These are phyloP conservation scores for Oligia strigilis DNA, from an alignment of 2,888 invertebrate genomes.

Conservation along the genomic window DNA sequence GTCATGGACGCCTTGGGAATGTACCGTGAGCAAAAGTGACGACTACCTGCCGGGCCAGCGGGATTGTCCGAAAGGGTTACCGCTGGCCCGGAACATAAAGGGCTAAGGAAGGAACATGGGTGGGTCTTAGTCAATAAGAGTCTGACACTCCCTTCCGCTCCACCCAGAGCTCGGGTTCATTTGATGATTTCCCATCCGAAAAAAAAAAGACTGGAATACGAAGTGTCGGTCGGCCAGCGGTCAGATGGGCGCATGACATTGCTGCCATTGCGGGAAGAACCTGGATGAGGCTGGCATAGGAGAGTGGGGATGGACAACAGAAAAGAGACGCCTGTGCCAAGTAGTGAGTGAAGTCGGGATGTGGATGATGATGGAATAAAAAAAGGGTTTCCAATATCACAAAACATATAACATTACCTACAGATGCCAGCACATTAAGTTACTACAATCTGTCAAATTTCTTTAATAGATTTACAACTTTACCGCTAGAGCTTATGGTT, in stretches of 20 bases:
- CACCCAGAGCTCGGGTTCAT: no score
- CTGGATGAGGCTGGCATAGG: not conserved
- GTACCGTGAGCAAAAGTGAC: constrained; percentile 39
- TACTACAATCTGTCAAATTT: no score
- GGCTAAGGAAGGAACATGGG: no score
- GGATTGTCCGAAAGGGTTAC: no score
- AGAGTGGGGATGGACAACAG: not conserved
- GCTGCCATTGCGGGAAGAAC: not conserved
- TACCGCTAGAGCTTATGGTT: no score
- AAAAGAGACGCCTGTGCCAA: not conserved
- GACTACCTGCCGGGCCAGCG: no score
- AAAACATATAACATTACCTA: not conserved
- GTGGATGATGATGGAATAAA: not conserved
- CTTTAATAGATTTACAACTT: no score
- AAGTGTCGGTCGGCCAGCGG: accelerated
- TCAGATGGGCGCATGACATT: not conserved
- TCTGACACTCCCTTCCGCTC: no score
- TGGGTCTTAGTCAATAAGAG: no score
- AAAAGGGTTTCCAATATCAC: not conserved
- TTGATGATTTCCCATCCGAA: no score
- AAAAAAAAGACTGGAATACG: not conserved
- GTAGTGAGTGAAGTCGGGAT: not conserved
- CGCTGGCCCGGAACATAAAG: no score
- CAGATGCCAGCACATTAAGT: no score
- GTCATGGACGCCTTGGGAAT: constrained; percentile 49